These are phyloP conservation scores for Streblospio benedicti DNA, from an alignment of 1,140 invertebrate species.

Conservation along the genomic window DNA sequence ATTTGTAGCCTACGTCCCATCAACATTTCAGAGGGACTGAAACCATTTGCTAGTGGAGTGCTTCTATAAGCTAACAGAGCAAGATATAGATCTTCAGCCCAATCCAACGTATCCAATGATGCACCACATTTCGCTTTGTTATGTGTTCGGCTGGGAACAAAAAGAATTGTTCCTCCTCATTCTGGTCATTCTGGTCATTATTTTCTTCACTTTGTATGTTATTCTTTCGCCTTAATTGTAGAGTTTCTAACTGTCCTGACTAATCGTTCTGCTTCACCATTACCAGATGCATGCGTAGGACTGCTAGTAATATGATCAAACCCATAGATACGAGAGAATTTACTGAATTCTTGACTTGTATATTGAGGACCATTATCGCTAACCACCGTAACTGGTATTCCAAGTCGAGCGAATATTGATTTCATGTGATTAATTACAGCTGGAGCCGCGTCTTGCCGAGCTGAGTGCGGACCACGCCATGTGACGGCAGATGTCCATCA, in stretches of 20 bases:
- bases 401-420: not conserved
- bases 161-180: no score
- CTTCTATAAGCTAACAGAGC: slow-evolving; percentile 23
- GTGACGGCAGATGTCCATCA: slow-evolving; percentile 92
- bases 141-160: no score
- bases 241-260: no score
- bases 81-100: slow-evolving; percentile 20
- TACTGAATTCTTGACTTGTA: not conserved
- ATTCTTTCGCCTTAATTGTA: no score
- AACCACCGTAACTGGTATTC: not conserved
- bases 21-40: slow-evolving; percentile 16
- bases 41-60: slow-evolving; percentile 16
- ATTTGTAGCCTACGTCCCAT: slow-evolving; percentile 15
- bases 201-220: no score
- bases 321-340: not conserved
- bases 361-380: not conserved
- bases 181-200: no score
- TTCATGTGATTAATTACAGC: not conserved
- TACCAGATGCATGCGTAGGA: no score
- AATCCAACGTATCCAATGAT: no score
- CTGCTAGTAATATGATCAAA: not conserved
- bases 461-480: slow-evolving; percentile 86
- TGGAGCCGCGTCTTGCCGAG: slow-evolving; percentile 76
- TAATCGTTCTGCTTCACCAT: no score
- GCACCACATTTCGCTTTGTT: no score